Evolutionary conservation across 2,797 vertebrate species (phyloP).

Genomic region (Enteromius paludinosus): DNA sequence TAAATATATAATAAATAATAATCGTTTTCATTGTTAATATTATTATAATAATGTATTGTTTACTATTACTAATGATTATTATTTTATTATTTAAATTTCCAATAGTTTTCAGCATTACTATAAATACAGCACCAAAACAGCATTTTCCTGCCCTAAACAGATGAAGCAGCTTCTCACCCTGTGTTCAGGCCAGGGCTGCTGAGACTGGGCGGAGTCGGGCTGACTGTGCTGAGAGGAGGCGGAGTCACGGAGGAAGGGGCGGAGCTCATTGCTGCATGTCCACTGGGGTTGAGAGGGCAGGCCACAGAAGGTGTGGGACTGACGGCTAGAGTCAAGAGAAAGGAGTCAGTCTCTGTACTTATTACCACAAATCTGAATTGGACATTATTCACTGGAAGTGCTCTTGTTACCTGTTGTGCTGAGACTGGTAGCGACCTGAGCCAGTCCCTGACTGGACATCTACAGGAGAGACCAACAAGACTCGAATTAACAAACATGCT

Average conservation of each 20-base stretch:
- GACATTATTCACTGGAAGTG: neutral
- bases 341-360: conserved; percentile 19
- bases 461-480: conserved; percentile 62
- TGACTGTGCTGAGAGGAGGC: conserved; percentile 86
- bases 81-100: neutral
- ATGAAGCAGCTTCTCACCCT: conserved; percentile 77
- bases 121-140: neutral
- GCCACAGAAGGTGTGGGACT: conserved; percentile 81
- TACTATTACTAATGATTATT: neutral
- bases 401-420: conserved; percentile 87
- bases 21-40: neutral
- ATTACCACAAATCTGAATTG: neutral
- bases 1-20: neutral
- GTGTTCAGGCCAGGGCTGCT: conserved; percentile 79
- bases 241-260: conserved; percentile 83
- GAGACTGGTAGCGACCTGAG: conserved; percentile 88
- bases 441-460: conserved; percentile 80
- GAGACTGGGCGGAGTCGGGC: conserved; percentile 81
- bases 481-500: neutral
- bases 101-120: neutral
- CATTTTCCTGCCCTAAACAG: neutral
- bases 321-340: conserved; percentile 73
- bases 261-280: conserved; percentile 78
- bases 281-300: conserved; percentile 82
- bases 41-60: neutral